Conservation (phyloP, 2,113 vertebrate genomes). For the Tragelaphus scriptus region DNA sequence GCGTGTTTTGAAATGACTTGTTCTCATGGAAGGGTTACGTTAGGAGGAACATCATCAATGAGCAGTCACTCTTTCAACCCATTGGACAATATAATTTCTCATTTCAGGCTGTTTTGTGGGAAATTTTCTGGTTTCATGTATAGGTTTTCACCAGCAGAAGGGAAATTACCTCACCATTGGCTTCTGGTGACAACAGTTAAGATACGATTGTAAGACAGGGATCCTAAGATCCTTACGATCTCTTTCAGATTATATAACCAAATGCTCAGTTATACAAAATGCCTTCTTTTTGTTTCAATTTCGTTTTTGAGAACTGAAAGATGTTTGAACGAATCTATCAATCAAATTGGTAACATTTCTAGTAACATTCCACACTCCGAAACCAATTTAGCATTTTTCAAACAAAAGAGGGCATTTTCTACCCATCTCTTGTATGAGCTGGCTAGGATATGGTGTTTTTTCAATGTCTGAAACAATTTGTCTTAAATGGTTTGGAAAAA, state of each 20-base stretch:
- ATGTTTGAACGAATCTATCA: conserved; percentile 23
- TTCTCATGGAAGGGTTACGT: background rate
- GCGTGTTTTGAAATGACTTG: conserved; percentile 28
- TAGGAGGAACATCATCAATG: background rate
- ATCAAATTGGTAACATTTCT: conserved; percentile 17
- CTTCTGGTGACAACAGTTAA: background rate
- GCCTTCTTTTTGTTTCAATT: conserved; percentile 8
- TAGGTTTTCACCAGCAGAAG: background rate
- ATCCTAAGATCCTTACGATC: background rate
- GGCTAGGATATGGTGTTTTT: conserved; percentile 11
- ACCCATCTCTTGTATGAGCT: background rate
- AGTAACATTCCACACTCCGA: conserved; percentile 58
- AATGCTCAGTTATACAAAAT: conserved; percentile 19
- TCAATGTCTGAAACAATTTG: background rate
- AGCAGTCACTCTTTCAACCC: background rate
- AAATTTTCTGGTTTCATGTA: background rate
- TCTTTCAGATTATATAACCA: background rate
- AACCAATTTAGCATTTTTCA: conserved; percentile 32
- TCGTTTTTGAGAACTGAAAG: background rate
- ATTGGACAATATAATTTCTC: background rate
- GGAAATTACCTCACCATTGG: background rate
- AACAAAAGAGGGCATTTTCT: conserved; percentile 22
- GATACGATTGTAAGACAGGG: background rate
- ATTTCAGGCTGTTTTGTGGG: background rate
- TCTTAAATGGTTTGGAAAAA: conserved; percentile 56